Conservation (phyloP, 2,888 invertebrate genomes). For the Epistrophe grossulariae region DNA sequence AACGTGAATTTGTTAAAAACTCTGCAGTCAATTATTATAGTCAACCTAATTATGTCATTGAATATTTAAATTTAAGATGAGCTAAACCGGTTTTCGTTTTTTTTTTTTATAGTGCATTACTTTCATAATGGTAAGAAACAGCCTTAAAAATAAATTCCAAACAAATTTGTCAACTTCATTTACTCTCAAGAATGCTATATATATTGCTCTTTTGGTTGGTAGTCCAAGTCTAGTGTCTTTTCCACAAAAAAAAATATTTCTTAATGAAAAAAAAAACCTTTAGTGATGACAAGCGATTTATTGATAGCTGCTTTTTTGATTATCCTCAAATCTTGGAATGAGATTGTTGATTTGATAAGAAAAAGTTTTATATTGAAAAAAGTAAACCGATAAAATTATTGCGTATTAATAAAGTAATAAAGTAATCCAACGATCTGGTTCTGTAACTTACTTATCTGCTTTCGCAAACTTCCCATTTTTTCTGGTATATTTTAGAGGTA, state of each 20-base stretch:
- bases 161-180: background rate
- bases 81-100: background rate
- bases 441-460: too few species aligned
- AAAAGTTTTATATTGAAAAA: too few species aligned
- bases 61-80: constrained; percentile 1
- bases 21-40: constrained; percentile 2
- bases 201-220: background rate
- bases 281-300: background rate
- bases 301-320: background rate
- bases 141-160: background rate
- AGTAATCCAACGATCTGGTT: too few species aligned
- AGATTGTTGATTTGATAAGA: background rate
- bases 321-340: background rate
- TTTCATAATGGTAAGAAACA: background rate
- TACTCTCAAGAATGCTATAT: background rate
- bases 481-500: too few species aligned
- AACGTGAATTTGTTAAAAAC: background rate
- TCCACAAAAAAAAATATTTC: background rate
- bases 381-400: too few species aligned
- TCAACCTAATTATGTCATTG: constrained; percentile 5
- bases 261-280: background rate
- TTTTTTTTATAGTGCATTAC: background rate
- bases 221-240: background rate
- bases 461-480: too few species aligned
- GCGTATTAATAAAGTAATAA: too few species aligned